These are phyloP conservation scores for Paradoxurus hermaphroditus DNA, from an alignment of 2,113 vertebrate genomes.

Conservation along the genomic window DNA sequence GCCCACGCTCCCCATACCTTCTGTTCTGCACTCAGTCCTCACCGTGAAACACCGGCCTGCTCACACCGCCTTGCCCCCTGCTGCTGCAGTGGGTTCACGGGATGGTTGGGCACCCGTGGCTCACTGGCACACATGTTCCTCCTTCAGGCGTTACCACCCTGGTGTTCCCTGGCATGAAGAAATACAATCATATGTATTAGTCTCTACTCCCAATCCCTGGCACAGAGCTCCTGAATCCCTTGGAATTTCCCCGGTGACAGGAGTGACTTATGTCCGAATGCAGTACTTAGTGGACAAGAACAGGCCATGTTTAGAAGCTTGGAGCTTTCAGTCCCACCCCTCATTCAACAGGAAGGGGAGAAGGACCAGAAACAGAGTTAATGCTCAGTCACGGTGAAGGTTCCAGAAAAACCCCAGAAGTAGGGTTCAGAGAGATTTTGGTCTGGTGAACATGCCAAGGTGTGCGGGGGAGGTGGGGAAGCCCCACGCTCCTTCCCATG, in stretches of 20 bases:
- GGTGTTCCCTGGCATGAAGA: not conserved
- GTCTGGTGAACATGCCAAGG: rapidly evolving
- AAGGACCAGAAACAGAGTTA: not conserved
- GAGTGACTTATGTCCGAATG: not conserved
- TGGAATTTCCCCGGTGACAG: not conserved
- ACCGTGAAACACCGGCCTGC: not conserved
- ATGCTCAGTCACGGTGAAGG: not conserved
- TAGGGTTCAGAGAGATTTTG: not conserved
- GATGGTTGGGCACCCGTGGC: rapidly evolving
- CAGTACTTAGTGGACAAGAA: not conserved
- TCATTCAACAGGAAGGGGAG: not conserved
- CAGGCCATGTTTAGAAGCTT: not conserved
- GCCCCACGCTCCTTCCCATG: not conserved
- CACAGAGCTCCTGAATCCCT: not conserved
- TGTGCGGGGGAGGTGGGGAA: rapidly evolving
- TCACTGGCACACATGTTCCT: rapidly evolving
- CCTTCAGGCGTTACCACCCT: not conserved
- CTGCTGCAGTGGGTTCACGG: not conserved
- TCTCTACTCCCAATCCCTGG: not conserved
- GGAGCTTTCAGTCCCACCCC: not conserved
- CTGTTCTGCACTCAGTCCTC: not conserved
- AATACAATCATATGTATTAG: not conserved
- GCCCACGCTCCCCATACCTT: rapidly evolving
- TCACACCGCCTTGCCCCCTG: not conserved
- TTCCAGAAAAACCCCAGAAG: not conserved